Conservation (phyloP, 2,113 vertebrate species). For the Naja naja region DNA sequence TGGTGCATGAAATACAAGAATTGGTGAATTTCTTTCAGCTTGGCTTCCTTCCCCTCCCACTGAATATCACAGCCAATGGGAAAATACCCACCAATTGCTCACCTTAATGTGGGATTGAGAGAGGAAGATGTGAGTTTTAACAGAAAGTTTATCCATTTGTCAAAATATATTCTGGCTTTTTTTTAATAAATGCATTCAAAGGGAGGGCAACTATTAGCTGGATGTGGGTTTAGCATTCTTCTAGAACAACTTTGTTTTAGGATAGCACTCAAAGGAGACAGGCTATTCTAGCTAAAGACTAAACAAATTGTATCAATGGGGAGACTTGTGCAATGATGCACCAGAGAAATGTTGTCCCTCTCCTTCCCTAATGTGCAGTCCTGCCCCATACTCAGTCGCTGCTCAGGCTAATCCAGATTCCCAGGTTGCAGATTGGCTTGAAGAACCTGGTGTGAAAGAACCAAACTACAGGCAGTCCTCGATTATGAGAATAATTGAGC, state of each 20-base stretch:
- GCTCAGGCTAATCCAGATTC: neutral
- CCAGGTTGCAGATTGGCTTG: neutral
- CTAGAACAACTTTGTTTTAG: neutral
- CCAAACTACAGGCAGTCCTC: neutral
- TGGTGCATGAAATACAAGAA: neutral
- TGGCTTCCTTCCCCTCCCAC: neutral
- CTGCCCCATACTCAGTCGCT: neutral
- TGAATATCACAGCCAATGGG: neutral
- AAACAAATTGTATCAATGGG: neutral
- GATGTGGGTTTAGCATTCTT: neutral
- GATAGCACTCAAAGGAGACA: neutral
- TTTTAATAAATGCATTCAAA: neutral
- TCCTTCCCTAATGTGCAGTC: neutral
- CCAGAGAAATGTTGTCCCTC: neutral
- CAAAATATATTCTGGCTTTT: neutral
- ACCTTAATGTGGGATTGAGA: neutral
- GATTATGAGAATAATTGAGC: neutral
- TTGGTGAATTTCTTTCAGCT: neutral
- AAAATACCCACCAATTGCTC: neutral
- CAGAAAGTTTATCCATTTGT: neutral
- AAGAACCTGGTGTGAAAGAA: neutral
- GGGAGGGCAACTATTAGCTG: neutral
- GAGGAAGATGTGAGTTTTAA: neutral
- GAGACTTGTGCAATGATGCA: neutral
- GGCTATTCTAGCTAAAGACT: neutral